These are phyloP conservation scores for Nematolebias whitei DNA, from an alignment of 2,113 vertebrate species.

Conservation along the genomic window DNA sequence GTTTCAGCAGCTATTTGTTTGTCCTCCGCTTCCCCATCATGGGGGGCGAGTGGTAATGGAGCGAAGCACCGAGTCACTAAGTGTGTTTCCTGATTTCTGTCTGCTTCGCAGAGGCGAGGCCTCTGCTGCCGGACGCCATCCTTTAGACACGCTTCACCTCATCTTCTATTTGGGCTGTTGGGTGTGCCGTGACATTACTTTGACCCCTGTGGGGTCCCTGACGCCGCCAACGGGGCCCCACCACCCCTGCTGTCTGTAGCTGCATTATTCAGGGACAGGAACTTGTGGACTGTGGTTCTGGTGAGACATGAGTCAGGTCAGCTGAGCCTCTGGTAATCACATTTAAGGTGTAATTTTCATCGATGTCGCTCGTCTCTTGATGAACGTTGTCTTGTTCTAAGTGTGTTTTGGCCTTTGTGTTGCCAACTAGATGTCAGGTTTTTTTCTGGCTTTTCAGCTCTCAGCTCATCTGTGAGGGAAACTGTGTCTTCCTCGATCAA, in stretches of 20 bases:
- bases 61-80: conserved; percentile 21
- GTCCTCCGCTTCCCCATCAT: too few relatives aligned
- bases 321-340: too few relatives aligned
- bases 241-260: background rate
- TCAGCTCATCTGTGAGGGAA: background rate
- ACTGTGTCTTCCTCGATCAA: background rate
- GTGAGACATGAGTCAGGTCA: background rate
- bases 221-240: conserved; percentile 21
- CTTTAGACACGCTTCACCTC: conserved; percentile 41
- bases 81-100: background rate
- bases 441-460: background rate
- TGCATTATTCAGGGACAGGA: conserved; percentile 37
- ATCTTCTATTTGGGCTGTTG: conserved; percentile 51
- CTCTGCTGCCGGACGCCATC: background rate
- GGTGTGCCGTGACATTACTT: conserved; percentile 35
- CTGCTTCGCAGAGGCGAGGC: background rate
- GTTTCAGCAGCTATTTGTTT: too few relatives aligned
- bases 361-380: too few relatives aligned
- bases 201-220: conserved; percentile 52
- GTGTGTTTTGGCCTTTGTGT: background rate
- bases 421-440: background rate
- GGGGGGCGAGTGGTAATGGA: conserved; percentile 1
- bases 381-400: background rate
- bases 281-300: background rate
- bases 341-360: too few relatives aligned